phyloP scores from a whole-genome alignment of 2,797 vertebrate genomes.

The Acrossocheilus fasciatus region DNA sequence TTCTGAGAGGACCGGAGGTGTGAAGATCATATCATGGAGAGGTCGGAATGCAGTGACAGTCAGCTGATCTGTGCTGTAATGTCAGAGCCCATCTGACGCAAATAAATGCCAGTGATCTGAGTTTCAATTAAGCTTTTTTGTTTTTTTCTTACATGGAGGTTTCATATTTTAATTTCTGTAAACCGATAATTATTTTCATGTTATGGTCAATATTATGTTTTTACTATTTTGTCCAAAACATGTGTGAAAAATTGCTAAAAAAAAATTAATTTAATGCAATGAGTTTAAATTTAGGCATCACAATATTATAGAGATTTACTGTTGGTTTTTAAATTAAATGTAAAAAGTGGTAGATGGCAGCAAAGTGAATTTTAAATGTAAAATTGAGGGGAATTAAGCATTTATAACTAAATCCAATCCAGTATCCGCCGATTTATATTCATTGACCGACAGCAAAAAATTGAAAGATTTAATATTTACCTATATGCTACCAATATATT shows the following conservation, averaged over 20 bases:
- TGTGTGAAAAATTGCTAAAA: not conserved
- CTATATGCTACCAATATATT: not conserved
- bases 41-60: constrained; percentile 64
- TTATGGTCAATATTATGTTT: not conserved
- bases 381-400: not conserved
- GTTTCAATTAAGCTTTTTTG: not conserved
- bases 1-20: constrained; percentile 33
- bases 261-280: not conserved
- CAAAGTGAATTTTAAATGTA: not conserved
- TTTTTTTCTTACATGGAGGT: not conserved
- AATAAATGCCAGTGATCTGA: constrained; percentile 59
- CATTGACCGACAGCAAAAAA: not conserved
- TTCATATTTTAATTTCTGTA: not conserved
- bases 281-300: not conserved
- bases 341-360: not conserved
- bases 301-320: not conserved
- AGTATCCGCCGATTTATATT: not conserved
- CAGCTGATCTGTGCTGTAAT: constrained; percentile 74
- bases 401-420: not conserved
- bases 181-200: not conserved
- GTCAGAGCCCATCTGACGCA: constrained; percentile 65
- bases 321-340: not conserved
- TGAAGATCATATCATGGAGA: constrained; percentile 44
- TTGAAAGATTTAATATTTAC: not conserved
- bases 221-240: not conserved